These are phyloP conservation scores for Drosophila lacteicornis DNA, from an alignment of 1,140 invertebrate genomes.

Conservation along the genomic window DNA sequence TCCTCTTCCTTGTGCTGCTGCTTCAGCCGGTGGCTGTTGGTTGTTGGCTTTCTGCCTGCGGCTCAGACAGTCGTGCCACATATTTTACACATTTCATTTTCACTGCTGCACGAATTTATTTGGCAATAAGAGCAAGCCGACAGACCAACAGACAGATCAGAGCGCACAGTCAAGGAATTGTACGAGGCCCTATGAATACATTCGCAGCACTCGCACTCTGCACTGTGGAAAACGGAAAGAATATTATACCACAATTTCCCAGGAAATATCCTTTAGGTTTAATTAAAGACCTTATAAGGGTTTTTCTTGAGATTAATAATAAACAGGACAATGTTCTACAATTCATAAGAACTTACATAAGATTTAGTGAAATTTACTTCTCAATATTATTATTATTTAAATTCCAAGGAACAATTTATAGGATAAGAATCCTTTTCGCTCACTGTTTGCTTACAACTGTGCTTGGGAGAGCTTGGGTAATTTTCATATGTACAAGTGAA, in stretches of 20 bases:
- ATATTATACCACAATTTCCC: neutral
- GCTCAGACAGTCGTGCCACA: constrained; percentile 66
- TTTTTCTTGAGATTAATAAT: no score
- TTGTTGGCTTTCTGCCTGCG: constrained; percentile 29
- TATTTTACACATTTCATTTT: constrained; percentile 83
- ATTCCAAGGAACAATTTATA: constrained; percentile 11
- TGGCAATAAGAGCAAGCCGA: constrained; percentile 74
- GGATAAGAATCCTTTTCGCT: constrained; percentile 23
- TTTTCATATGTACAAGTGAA: constrained; percentile 78
- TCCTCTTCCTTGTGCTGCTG: neutral
- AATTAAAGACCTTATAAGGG: neutral
- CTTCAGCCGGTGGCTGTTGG: constrained; percentile 34
- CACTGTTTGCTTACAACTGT: constrained; percentile 24
- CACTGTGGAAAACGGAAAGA: constrained; percentile 13
- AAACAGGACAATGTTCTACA: no score
- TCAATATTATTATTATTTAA: no score
- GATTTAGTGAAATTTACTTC: no score
- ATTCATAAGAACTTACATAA: no score
- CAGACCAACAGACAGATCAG: constrained; percentile 45
- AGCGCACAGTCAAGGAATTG: constrained; percentile 63
- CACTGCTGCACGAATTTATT: constrained; percentile 80
- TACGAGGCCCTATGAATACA: constrained; percentile 68
- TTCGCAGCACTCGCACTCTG: constrained; percentile 14
- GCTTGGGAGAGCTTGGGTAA: constrained; percentile 44
- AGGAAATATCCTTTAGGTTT: neutral